Percentiles rank a stretch among this genome's conserved stretches.
Evolutionary conservation across 2,113 vertebrate species (phyloP).

Genomic region (Phalacrocorax pelagicus): DNA sequence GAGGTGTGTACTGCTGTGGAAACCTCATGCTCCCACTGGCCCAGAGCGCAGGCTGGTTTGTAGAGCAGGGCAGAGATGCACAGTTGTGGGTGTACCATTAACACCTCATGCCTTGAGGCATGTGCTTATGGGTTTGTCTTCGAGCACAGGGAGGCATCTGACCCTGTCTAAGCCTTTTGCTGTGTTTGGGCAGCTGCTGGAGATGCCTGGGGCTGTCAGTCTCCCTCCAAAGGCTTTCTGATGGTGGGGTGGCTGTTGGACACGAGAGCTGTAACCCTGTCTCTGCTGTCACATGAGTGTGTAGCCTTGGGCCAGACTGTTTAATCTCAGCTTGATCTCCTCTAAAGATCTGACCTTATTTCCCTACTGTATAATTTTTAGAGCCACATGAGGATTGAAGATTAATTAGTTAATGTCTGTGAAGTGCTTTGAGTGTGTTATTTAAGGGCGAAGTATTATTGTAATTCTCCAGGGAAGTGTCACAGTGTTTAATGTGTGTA

Average conservation of each 20-base stretch:
- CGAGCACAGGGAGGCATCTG: rapidly evolving
- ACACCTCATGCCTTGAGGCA: neutral
- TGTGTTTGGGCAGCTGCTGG: neutral
- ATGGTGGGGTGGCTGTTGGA: neutral
- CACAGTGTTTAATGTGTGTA: neutral
- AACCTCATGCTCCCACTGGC: neutral
- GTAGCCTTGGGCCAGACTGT: neutral
- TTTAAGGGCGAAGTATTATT: conserved; percentile 28
- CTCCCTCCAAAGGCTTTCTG: neutral
- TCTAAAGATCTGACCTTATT: conserved; percentile 45
- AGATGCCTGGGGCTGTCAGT: neutral
- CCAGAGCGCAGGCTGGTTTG: neutral
- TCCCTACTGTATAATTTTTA: conserved; percentile 55
- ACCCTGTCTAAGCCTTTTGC: neutral
- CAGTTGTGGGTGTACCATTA: neutral
- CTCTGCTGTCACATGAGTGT: neutral
- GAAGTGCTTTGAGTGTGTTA: conserved; percentile 37
- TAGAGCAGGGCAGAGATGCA: neutral
- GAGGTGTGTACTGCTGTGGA: neutral
- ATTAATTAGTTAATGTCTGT: conserved; percentile 63
- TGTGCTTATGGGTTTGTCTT: neutral
- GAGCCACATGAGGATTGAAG: conserved; percentile 17
- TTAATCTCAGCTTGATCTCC: conserved; percentile 8
- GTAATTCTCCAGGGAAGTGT: neutral
- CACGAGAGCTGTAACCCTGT: neutral